Percentiles rank a stretch among this genome's conserved stretches.
Evolutionary conservation across 2,888 invertebrate genomes (phyloP).

Genomic region (Drosophila kambysellisi): DNA sequence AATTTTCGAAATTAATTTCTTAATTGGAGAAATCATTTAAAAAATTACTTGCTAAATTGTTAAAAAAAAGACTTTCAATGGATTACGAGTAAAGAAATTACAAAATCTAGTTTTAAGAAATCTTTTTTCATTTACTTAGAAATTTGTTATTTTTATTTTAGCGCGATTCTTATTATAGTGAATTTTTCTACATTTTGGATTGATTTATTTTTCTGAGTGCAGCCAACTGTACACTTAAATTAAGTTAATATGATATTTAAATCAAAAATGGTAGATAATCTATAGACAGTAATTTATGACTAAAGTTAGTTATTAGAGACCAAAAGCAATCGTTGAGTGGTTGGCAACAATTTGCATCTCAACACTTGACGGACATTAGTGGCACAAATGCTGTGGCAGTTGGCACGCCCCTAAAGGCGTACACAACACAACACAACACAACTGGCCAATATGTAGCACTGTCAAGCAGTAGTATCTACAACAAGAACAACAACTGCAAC

Average conservation of each 20-base stretch:
- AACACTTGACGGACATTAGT: constrained; percentile 7
- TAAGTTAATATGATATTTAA: not conserved
- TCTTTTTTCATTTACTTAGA: no score
- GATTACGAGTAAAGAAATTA: not conserved
- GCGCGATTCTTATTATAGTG: no score
- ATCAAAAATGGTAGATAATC: not conserved
- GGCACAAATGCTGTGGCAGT: not conserved
- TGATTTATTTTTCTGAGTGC: not conserved
- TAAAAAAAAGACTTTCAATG: no score
- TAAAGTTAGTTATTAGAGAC: not conserved
- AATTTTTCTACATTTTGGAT: no score
- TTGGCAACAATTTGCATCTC: not conserved
- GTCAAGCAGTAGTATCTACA: constrained; percentile 5
- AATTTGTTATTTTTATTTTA: no score
- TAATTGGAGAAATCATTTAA: no score
- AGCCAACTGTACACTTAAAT: not conserved
- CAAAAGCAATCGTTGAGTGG: not conserved
- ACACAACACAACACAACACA: not conserved
- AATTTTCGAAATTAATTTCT: no score
- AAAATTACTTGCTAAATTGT: no score
- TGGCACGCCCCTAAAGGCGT: constrained; percentile 13
- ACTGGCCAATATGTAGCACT: not conserved
- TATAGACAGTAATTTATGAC: not conserved
- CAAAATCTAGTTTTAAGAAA: no score
- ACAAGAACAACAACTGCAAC: constrained; percentile 11